Base-by-base conservation (phyloP, 92 coral and sea anemone species). In the Paragorgia papillata region DNA sequence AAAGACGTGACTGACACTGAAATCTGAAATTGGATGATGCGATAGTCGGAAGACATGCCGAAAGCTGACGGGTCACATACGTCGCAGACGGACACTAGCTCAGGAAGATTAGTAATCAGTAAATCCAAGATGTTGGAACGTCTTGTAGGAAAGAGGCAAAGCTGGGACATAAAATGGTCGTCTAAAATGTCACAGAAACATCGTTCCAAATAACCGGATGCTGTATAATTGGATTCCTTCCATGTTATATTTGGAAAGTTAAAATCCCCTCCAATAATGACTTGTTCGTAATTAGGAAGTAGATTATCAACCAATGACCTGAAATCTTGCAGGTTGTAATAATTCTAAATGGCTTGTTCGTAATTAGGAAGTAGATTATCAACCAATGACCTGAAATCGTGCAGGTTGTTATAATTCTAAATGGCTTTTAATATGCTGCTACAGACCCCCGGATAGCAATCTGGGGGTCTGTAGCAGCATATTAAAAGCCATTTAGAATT, bases 21-120 rank as follows among this genome's bases (percentile, higher is more conserved):
- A 29, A 77, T 65, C 61, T 20, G 35, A 35, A 76, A 83, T 8
- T 9, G 63, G 40, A 76, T 61, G n/a, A 76, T 68, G 21, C 64
- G 82, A 33, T 83, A 78, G 62, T 77, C 87, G 9, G 83, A 50
- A 62, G 46, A 62, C 35, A 83, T 49, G n/a, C 76, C 79, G 22
- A 83, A 66, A 0, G 76, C 76, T 20, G 69, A 14, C 21, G 79
- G 54, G 15, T 76, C 83, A 83, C 51, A 65, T 67, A 79, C 17
- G 26, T 57, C 25, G 10, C 17, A 21, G 28, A 21, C 22, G 62
- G 26, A 21, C 10, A 57, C 31, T 37, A 65, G 83, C 58, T 84
- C 88, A 44, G 88, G 84, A 14, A 37, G 71, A 39, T 84, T 84
- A 57, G 88, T 78, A 46, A 84, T 57, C 50, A 83, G 58, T 6